Base-by-base conservation (phyloP, 2,797 vertebrate genomes). In the Pangasius krempfi region DNA sequence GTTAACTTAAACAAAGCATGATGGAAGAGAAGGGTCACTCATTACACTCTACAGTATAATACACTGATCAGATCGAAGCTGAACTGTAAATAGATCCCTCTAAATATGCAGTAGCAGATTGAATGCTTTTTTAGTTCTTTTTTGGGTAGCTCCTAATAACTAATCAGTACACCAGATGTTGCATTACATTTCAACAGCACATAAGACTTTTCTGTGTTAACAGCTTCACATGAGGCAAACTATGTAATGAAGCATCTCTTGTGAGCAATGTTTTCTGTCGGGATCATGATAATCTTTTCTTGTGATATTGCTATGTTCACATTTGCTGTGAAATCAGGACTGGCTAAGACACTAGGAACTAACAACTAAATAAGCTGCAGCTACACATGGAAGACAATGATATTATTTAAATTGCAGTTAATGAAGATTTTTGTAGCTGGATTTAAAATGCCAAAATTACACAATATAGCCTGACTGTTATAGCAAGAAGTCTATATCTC, bases 401-500 rank as follows among this genome's bases (percentile, higher is more conserved):
- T 60, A 56, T 78, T 44, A 79, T 78, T 64, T 78, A 12, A 64
- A 33, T 79, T 22, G 40, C 12, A 13, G 37, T 33, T 14, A 86
- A 5, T 44, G 18, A 33, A 58, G 10, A 37, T 6, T 33, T 27
- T 50, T 58, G 2, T 25, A 79, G 25, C 52, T 37, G 33, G 37
- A 50, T 86, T 14, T 5, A 54, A 75, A 40, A 82, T 52, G 25
- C 82, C 82, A 73, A 73, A 86, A 52, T 50, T 27, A 78, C 16
- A 50, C 18, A 52, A 52, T 37, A 70, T 56, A 37, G 68, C 13
- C 33, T 76, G 7, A 20, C 40, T 89, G 44, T 22, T 44, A 44
- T 76, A 83, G 54, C 20, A 75, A 47, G 37, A 7, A 54, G 56
- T 89, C 33, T 40, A 72, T 70, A 68, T 33, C 4, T 79, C 90